Base-by-base conservation (phyloP, 2,113 vertebrate genomes). In the Nothoprocta pentlandii region DNA sequence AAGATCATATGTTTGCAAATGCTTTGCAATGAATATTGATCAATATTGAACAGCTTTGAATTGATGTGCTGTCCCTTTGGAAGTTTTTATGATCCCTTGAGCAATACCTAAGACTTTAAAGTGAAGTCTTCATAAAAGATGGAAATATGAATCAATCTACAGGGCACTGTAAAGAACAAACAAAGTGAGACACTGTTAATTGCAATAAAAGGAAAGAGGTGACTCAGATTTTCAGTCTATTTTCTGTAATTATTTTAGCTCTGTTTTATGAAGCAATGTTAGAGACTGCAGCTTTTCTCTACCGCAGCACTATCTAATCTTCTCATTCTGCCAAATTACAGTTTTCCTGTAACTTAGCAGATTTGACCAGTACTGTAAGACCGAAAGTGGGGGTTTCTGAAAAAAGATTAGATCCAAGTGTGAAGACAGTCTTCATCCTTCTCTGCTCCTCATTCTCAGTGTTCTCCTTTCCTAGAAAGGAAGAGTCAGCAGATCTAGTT, bases 1-100 rank as follows among this genome's bases (percentile, higher is more conserved):
- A 87, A 75, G 51, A 80, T 74, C 10, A 76, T 0, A 0, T 36
- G 28, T 66, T 77, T 73, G 12, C 62, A 87, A 66, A 36, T n/a
- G 44, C 63, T 93, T 87, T 93, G 58, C 36, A 82, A 66, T 67
- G 26, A 91, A 61, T 70, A 87, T 32, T 53, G 74, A 89, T 41
- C 21, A 30, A 12, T 76, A 82, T 42, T 34, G 78, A 93, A 59
- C n/a, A 49, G 21, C 44, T 74, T 53, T 79, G 34, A 94, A 76
- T 79, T 76, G 79, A 58, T 28, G 14, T 15, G 8, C 22, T 92
- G 13, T 73, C 36, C 6, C 89, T 92, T 91, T 42, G 49, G 16
- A 36, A 71, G 16, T 25, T 39, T 39, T 44, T 30, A 42, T 39
- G 69, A 71, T 53, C 69, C 12, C 39, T 39, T 53, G 49, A 51